Percentiles rank a stretch among this genome's conserved stretches.
These are phyloP conservation scores for Hypotaenidia philippensis DNA, from an alignment of 2,797 vertebrate genomes.

Conservation along the genomic window DNA sequence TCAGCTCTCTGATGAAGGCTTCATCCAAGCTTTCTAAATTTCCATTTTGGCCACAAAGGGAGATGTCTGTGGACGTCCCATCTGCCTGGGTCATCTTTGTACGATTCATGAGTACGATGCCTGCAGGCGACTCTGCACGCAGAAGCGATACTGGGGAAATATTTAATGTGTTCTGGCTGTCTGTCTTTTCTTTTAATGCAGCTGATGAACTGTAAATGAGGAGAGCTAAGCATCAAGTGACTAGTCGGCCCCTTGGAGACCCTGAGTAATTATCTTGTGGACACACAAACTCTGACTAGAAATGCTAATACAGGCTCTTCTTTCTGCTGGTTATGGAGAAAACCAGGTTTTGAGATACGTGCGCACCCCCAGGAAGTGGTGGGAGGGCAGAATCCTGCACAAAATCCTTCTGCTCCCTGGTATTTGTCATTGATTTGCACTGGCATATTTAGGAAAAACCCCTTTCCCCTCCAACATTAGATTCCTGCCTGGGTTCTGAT, in stretches of 20 bases:
- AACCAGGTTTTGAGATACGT: background rate
- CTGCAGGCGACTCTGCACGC: background rate
- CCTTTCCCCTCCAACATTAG: background rate
- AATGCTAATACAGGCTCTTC: background rate
- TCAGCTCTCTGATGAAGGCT: background rate
- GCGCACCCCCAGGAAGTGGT: background rate
- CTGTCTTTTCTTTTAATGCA: background rate
- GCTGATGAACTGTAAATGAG: conserved; percentile 47
- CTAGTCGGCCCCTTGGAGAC: conserved; percentile 5
- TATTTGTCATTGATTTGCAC: background rate
- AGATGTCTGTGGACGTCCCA: background rate
- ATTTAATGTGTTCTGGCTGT: conserved; percentile 4
- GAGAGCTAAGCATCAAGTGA: conserved; percentile 22
- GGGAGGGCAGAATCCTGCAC: background rate
- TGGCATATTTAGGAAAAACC: background rate
- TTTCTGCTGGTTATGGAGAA: background rate
- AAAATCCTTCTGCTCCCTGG: background rate
- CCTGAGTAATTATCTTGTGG: conserved; percentile 23
- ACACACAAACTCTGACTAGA: background rate
- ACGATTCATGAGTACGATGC: rapidly evolving
- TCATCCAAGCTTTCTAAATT: background rate
- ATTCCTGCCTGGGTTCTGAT: background rate
- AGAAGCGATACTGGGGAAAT: background rate
- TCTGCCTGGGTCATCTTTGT: background rate
- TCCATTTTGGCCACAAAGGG: background rate